Base-by-base conservation (phyloP, 1,140 invertebrate species). In the Mamestra configurata region DNA sequence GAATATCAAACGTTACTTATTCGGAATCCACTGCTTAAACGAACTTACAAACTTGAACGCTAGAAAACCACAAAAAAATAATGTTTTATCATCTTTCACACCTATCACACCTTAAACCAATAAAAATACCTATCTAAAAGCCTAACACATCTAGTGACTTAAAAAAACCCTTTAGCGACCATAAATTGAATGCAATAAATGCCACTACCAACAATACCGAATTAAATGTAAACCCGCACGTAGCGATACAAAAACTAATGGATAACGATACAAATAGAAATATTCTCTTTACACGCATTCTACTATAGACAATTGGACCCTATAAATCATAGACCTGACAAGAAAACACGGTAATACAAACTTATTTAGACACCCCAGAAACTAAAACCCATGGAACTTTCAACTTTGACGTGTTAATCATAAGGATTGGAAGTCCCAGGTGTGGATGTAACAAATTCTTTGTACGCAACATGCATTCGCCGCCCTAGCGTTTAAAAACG, bases 241-340 rank as follows among this genome's bases (percentile, higher is more conserved):
- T 89, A 89, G 90, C 88, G 90, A 88, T 82, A 90, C 87, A 88
- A 89, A 91, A 90, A 88, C 83, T 82, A 80, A 77, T 72, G 79
- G 80, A 73, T 73, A 72, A 82, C 82, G 79, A 86, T 87, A 90
- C 88, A 92, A 93, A 92, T 90, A 90, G 85, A 89, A 90, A 89
- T 88, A 92, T 89, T 90, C 88, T 92, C 88, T 94, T 92, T 92
- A 93, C 90, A 93, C 87, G 90, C 92, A 90, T 89, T 88, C 82
- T 82, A 82, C 85, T 92, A 94, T 93, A 94, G 92, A 93, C 92
- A 93, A 94, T 93, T 89, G 88, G 78, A 80, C 77, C 79, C 71
- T 73, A 93, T 94, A 93, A 94, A 94, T 94, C 93, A 94, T 92
- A 91, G 89, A 89, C 86, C 87, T 92, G 91, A 94, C 92, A 92